These are phyloP conservation scores for Diplodus puntazzo DNA, from an alignment of 2,797 vertebrate genomes.

Conservation along the genomic window DNA sequence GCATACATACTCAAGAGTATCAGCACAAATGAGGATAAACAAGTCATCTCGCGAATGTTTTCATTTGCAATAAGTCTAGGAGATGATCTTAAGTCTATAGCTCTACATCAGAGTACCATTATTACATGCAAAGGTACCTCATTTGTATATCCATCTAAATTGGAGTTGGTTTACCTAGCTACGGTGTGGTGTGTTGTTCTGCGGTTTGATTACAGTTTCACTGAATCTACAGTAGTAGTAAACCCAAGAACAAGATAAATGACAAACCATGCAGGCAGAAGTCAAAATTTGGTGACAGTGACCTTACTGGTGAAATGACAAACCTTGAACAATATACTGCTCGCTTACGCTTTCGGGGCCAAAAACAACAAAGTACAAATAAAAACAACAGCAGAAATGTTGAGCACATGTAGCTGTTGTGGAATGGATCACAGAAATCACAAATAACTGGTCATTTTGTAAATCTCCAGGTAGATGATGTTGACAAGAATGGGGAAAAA, in stretches of 20 bases:
- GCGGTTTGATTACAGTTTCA: conserved; percentile 57
- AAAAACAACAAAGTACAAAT: conserved; percentile 42
- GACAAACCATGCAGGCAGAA: conserved; percentile 69
- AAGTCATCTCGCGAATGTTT: conserved; percentile 52
- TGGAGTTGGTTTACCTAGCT: conserved; percentile 55
- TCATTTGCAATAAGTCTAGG: conserved; percentile 64
- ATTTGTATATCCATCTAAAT: conserved; percentile 63
- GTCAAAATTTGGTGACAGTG: conserved; percentile 55
- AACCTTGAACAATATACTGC: conserved; percentile 49
- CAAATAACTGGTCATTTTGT: conserved; percentile 27
- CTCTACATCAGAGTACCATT: conserved; percentile 68
- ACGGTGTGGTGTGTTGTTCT: conserved; percentile 49
- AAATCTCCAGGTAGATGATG: conserved; percentile 26
- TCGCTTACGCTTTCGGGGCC: conserved; percentile 55
- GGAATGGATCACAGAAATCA: conserved; percentile 23
- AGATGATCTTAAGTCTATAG: conserved; percentile 64
- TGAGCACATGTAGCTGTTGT: conserved; percentile 3
- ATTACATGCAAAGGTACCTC: conserved; percentile 81
- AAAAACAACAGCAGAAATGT: conserved; percentile 31
- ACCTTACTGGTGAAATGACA: conserved; percentile 63
- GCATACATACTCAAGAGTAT: conserved; percentile 64
- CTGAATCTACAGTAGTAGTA: conserved; percentile 59
- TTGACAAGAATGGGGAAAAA: conserved; percentile 1
- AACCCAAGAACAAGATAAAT: conserved; percentile 56
- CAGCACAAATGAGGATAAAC: conserved; percentile 64